Evolutionary conservation across 2,113 vertebrate genomes (phyloP).

Genomic region (Crotalus tigris): DNA sequence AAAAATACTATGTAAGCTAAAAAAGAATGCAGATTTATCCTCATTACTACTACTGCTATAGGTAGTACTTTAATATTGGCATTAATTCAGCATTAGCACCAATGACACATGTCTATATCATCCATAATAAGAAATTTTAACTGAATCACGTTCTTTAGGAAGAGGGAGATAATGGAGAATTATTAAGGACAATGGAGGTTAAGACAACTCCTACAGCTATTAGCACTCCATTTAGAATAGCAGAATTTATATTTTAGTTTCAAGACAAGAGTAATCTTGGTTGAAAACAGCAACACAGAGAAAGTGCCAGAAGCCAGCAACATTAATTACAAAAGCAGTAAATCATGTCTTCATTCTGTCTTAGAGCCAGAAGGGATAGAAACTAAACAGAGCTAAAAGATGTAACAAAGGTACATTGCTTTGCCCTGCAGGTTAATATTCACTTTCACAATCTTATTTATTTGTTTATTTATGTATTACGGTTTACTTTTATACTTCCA

Average conservation of each 20-base stretch:
- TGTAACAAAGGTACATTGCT: neutral
- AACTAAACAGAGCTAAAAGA: neutral
- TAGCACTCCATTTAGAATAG: neutral
- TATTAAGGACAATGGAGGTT: neutral
- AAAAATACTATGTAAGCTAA: neutral
- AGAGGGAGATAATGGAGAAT: neutral
- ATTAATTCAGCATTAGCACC: neutral
- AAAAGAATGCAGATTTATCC: neutral
- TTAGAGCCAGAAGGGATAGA: neutral
- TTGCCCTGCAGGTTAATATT: neutral
- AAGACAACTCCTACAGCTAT: neutral
- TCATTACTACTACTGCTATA: neutral
- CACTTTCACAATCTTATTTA: neutral
- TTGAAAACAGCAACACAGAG: neutral
- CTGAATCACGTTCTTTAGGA: neutral
- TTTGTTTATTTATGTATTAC: neutral
- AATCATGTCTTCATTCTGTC: neutral
- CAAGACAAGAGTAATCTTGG: neutral
- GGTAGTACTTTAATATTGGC: neutral
- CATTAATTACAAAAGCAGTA: neutral
- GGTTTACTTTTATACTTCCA: neutral
- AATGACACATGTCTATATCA: neutral
- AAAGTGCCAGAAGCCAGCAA: neutral
- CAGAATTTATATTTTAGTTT: neutral
- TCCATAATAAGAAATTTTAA: neutral